A percentile compares a stretch with the other conserved stretches of the same genome.
Evolutionary conservation across 2,888 invertebrate genomes (phyloP).

Genomic region (Netelia fuscicornis): DNA sequence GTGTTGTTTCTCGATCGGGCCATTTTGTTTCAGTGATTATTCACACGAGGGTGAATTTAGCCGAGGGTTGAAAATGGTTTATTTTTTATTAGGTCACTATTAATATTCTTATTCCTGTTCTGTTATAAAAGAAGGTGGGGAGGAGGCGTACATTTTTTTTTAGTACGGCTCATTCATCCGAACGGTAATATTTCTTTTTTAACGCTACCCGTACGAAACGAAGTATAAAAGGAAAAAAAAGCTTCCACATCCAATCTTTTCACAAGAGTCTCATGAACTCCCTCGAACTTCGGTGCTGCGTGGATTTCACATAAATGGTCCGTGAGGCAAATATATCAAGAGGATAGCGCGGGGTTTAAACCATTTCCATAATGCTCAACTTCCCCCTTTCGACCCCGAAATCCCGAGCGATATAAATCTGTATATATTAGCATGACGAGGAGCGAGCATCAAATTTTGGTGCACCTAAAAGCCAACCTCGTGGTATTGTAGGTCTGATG

Average conservation of each 20-base stretch:
- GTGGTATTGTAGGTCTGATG: slow-evolving; percentile 16
- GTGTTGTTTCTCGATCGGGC: no score
- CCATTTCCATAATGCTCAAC: slow-evolving; percentile 9
- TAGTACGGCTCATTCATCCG: background rate
- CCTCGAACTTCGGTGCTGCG: slow-evolving; percentile 7
- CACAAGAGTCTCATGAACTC: background rate
- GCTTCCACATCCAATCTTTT: slow-evolving; percentile 7
- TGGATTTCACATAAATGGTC: slow-evolving; percentile 46
- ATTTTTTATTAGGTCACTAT: background rate
- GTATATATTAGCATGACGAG: slow-evolving; percentile 83
- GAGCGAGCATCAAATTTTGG: slow-evolving; percentile 82
- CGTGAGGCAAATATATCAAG: slow-evolving; percentile 46
- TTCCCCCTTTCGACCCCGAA: background rate
- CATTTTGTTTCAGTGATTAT: no score
- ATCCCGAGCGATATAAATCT: slow-evolving; percentile 71
- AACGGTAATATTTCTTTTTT: slow-evolving; percentile 12
- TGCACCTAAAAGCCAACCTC: slow-evolving; percentile 80
- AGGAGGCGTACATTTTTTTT: background rate
- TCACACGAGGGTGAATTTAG: no score
- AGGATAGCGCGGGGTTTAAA: slow-evolving; percentile 45
- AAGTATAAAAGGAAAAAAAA: background rate
- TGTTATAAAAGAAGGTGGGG: slow-evolving; percentile 13
- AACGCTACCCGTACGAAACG: background rate
- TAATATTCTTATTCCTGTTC: slow-evolving; percentile 62
- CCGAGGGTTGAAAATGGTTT: no score